A percentile compares a stretch with the other conserved stretches of the same genome.
phyloP scores from a whole-genome alignment of 2,888 invertebrate species.

The Pasiphila rectangulata region DNA sequence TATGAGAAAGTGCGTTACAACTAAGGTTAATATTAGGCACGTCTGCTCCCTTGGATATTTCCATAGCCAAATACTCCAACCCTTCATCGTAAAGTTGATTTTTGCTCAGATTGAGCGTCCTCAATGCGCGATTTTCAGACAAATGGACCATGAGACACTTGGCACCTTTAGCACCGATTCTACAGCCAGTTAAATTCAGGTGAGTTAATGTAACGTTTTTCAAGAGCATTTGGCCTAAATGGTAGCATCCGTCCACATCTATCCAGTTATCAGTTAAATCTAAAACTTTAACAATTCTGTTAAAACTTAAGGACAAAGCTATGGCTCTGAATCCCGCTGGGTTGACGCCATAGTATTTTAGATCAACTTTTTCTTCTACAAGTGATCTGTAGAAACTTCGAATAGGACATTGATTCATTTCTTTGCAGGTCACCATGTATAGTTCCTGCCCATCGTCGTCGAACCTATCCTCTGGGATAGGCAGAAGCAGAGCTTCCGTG shows the following conservation, averaged over 20 bases:
- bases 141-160: conserved; percentile 42
- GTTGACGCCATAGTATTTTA: conserved; percentile 59
- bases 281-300: conserved; percentile 47
- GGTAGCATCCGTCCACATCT: conserved; percentile 54
- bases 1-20: conserved; percentile 49
- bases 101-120: conserved; percentile 45
- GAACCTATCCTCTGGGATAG: conserved; percentile 41
- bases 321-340: conserved; percentile 48
- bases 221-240: conserved; percentile 56
- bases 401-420: conserved; percentile 53
- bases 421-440: conserved; percentile 53
- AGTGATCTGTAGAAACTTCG: conserved; percentile 48
- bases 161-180: conserved; percentile 51
- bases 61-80: conserved; percentile 42
- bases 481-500: conserved; percentile 46
- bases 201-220: conserved; percentile 46
- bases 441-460: conserved; percentile 58
- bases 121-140: conserved; percentile 41
- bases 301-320: conserved; percentile 54
- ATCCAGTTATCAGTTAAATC: conserved; percentile 60
- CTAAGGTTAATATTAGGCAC: conserved; percentile 47
- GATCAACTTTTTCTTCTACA: conserved; percentile 45
- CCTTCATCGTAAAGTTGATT: conserved; percentile 54
- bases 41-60: conserved; percentile 42
- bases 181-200: conserved; percentile 56